Percentiles rank a stretch among this genome's conserved stretches.
Conservation (phyloP, 2,113 vertebrate species). For the Laticauda colubrina region DNA sequence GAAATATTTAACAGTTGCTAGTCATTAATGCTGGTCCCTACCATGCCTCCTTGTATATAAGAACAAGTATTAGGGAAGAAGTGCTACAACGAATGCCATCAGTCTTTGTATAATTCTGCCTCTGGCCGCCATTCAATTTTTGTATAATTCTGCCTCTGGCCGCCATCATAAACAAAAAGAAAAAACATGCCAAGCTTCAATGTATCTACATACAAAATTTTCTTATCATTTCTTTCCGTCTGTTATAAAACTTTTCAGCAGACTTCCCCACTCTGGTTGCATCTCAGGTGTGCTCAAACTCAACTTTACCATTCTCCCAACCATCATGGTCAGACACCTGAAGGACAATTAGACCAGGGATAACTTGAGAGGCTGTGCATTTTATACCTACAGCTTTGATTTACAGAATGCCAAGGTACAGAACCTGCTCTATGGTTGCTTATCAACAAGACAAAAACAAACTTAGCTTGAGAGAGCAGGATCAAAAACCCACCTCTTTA, state of each 20-base stretch:
- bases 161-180: background rate
- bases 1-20: background rate
- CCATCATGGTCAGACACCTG: background rate
- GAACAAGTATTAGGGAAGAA: background rate
- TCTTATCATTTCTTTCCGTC: background rate
- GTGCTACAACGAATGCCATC: background rate
- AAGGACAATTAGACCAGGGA: background rate
- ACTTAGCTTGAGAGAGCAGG: background rate
- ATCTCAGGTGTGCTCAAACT: background rate
- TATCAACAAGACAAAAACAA: background rate
- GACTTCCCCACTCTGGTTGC: background rate
- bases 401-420: background rate
- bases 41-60: background rate
- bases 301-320: background rate
- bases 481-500: slow-evolving; percentile 77
- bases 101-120: background rate
- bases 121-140: background rate
- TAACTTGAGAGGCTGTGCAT: background rate
- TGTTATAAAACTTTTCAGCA: background rate
- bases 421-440: background rate
- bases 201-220: background rate
- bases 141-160: background rate
- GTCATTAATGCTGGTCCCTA: background rate
- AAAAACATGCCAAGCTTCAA: background rate
- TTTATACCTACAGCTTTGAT: background rate